These are phyloP conservation scores for Mnemiopsis leidyi DNA, from an alignment of 37 sponge, comb jelly and placozoan genomes.

Conservation along the genomic window DNA sequence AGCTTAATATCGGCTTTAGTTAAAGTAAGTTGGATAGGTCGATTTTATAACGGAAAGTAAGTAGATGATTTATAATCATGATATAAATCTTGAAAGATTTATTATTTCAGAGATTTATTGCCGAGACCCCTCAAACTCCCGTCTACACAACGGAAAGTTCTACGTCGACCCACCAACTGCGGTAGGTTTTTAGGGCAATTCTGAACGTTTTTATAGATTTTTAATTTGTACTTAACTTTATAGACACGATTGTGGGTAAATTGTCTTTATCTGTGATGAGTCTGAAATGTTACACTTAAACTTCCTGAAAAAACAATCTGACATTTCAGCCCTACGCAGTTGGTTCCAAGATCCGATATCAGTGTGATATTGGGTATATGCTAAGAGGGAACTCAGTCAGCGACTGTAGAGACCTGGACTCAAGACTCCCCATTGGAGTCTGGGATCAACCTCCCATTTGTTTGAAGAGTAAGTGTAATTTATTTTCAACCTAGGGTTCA, in stretches of 20 bases:
- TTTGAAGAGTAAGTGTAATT: constrained; percentile 30
- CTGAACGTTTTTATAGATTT: no score
- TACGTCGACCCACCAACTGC: not conserved
- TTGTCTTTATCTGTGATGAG: no score
- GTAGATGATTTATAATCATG: no score
- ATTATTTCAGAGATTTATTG: constrained; percentile 27
- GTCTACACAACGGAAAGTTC: constrained; percentile 21
- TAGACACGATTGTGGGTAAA: no score
- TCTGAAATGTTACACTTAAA: no score
- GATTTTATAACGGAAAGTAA: no score
- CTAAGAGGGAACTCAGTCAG: constrained; percentile 52
- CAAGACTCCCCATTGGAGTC: constrained; percentile 3
- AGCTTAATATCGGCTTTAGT: no score
- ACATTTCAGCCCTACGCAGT: constrained; percentile 39
- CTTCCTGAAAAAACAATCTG: no score
- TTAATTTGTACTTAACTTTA: no score
- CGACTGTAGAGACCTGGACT: constrained; percentile 28
- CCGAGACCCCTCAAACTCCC: constrained; percentile 7
- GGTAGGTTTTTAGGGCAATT: constrained; percentile 30
- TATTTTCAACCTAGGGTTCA: no score
- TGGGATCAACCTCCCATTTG: constrained; percentile 64
- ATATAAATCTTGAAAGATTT: no score
- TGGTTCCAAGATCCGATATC: constrained; percentile 36
- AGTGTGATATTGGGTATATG: constrained; percentile 45
- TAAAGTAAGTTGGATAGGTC: no score